Percentiles rank a stretch among this genome's conserved stretches.
phyloP scores from a whole-genome alignment of 2,797 vertebrate genomes.

The Clarias platycephalus region DNA sequence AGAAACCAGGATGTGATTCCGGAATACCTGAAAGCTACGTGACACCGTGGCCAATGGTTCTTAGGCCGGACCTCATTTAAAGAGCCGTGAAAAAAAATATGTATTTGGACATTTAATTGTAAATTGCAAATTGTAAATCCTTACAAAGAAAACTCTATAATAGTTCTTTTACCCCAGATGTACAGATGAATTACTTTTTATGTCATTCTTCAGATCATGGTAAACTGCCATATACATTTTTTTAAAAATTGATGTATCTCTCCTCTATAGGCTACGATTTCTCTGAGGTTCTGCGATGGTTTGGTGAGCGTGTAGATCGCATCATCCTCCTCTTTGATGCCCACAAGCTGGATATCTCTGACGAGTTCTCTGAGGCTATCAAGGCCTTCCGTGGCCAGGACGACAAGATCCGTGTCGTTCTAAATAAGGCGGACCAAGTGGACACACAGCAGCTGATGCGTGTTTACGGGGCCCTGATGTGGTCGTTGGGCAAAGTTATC shows the following conservation, averaged over 20 bases:
- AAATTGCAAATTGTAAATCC: too few relatives aligned
- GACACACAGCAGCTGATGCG: conserved; percentile 97
- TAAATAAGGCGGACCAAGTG: conserved; percentile 97
- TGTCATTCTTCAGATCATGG: too few relatives aligned
- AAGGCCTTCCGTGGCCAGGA: conserved; percentile 92
- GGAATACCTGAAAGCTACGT: background rate
- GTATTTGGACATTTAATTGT: too few relatives aligned
- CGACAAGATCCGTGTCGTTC: conserved; percentile 95
- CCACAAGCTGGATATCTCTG: conserved; percentile 96
- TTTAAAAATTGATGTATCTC: background rate
- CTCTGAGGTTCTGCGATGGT: conserved; percentile 94
- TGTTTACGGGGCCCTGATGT: conserved; percentile 96
- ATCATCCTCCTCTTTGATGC: conserved; percentile 97
- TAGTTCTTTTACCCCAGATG: too few relatives aligned
- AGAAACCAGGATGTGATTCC: background rate
- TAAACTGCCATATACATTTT: too few relatives aligned
- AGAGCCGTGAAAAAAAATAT: too few relatives aligned
- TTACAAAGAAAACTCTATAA: too few relatives aligned
- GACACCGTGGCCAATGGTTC: too few relatives aligned
- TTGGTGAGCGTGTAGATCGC: conserved; percentile 90
- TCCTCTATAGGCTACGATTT: conserved; percentile 86
- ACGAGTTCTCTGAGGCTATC: conserved; percentile 98
- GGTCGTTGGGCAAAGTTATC: conserved; percentile 97
- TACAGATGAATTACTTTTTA: too few relatives aligned
- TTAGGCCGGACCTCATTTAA: too few relatives aligned